Percentiles rank a stretch among this genome's conserved stretches.
Conservation (phyloP, 2,888 invertebrate species). For the Lasioglossum leucozonium region DNA sequence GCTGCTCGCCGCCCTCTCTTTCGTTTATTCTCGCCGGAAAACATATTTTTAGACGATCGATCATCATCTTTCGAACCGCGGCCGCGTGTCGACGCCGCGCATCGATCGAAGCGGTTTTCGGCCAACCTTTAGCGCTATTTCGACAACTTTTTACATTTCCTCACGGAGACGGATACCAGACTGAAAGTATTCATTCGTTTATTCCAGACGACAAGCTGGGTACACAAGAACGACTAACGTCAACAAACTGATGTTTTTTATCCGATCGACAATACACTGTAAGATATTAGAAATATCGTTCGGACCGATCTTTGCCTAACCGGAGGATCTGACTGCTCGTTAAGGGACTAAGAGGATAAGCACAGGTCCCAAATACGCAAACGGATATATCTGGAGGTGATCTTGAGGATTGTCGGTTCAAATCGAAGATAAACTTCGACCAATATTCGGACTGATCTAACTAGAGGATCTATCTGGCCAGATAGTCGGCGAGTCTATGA, state of each 20-base stretch:
- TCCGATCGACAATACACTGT: constrained; percentile 53
- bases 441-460: no score
- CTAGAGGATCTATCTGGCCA: not conserved
- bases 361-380: not conserved
- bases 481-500: constrained; percentile 5
- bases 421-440: not conserved
- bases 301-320: not conserved
- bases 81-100: not conserved
- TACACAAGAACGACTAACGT: constrained; percentile 6
- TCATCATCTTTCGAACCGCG: constrained; percentile 37
- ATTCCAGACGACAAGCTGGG: constrained; percentile 36
- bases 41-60: constrained; percentile 65
- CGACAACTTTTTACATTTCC: not conserved
- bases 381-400: not conserved
- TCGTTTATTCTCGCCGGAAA: constrained; percentile 14
- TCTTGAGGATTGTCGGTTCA: not conserved
- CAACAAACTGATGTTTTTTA: constrained; percentile 57
- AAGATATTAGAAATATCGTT: constrained; percentile 14
- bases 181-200: constrained; percentile 57
- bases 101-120: constrained; percentile 23
- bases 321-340: not conserved
- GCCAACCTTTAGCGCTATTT: not conserved
- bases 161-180: constrained; percentile 40
- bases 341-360: not conserved
- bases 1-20: constrained; percentile 4